Percentiles rank a stretch among this genome's conserved stretches.
Evolutionary conservation across 2,888 invertebrate genomes (phyloP).

Genomic region (Cheilosia impressa): DNA sequence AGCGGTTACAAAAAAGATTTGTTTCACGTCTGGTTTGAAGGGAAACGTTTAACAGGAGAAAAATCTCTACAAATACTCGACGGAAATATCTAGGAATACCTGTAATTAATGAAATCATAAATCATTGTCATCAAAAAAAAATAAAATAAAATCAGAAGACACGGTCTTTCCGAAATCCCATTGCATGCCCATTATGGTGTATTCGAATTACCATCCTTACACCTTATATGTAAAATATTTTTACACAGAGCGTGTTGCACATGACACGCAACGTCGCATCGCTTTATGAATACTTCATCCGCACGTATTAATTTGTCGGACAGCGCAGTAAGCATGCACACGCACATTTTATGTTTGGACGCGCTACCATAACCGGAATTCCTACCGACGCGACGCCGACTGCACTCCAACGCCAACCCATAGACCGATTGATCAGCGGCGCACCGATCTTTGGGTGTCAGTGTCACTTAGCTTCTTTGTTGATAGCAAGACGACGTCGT

Average conservation of each 20-base stretch:
- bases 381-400: neutral
- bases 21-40: too few relatives aligned
- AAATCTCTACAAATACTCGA: too few relatives aligned
- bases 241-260: constrained; percentile 45
- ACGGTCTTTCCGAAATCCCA: constrained; percentile 11
- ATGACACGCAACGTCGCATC: constrained; percentile 63
- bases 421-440: constrained; percentile 48
- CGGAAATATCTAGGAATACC: too few relatives aligned
- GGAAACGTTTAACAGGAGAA: too few relatives aligned
- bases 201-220: constrained; percentile 57
- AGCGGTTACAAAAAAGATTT: too few relatives aligned
- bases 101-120: neutral
- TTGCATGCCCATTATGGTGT: constrained; percentile 47
- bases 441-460: constrained; percentile 61
- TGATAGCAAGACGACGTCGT: constrained; percentile 23
- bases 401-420: neutral
- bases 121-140: constrained; percentile 11
- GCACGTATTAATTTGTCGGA: constrained; percentile 70
- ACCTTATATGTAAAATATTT: constrained; percentile 60
- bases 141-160: constrained; percentile 2
- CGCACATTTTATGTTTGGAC: constrained; percentile 52
- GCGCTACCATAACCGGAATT: constrained; percentile 63
- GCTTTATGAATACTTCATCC: constrained; percentile 33
- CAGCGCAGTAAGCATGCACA: constrained; percentile 61
- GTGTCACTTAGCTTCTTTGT: constrained; percentile 26